phyloP scores from a whole-genome alignment of 2,113 vertebrate species.

The Jacana jacana region DNA sequence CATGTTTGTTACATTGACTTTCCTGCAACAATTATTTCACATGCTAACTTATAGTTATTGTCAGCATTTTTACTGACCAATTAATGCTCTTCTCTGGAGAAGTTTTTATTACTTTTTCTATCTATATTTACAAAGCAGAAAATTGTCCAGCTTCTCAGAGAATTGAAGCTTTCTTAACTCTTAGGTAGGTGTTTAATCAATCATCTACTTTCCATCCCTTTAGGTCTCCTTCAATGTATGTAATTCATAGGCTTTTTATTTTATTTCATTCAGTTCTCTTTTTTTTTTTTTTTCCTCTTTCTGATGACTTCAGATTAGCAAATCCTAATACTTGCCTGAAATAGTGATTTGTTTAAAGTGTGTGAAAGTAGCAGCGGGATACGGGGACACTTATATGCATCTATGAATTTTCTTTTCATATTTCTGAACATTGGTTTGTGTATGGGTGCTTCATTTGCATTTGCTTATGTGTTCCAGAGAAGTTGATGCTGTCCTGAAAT shows the following conservation, averaged over 20 bases:
- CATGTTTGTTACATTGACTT: not conserved
- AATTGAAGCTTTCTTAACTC: not conserved
- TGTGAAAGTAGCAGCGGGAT: not conserved
- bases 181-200: not conserved
- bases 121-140: not conserved
- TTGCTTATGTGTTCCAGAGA: slow-evolving; percentile 68
- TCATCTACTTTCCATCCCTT: not conserved
- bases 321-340: not conserved
- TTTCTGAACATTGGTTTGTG: not conserved
- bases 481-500: slow-evolving; percentile 72
- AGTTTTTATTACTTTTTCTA: not conserved
- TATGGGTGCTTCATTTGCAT: not conserved
- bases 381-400: not conserved
- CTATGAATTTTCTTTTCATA: not conserved
- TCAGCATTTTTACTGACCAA: not conserved
- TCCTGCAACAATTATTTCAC: not conserved
- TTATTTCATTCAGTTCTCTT: not conserved
- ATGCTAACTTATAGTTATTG: not conserved
- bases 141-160: not conserved
- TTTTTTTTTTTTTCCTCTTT: not conserved
- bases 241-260: not conserved
- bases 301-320: not conserved
- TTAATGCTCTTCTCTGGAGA: not conserved
- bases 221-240: not conserved
- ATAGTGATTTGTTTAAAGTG: not conserved